Evolutionary conservation across 2,888 invertebrate species (phyloP), one percentile per base, ranked within the genome.

Genomic region (Philopedon plagiatum): DNA sequence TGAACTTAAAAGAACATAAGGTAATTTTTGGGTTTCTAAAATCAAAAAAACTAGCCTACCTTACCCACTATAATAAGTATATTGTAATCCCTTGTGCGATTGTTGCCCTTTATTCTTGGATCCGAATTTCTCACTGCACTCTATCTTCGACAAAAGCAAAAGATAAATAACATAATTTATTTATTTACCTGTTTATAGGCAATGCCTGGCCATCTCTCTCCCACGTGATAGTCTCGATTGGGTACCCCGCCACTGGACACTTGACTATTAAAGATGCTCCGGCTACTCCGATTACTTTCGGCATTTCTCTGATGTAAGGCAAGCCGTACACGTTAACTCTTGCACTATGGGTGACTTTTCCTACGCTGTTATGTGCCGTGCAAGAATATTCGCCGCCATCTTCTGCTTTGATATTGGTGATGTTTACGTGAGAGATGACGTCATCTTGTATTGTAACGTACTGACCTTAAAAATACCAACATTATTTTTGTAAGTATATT

Each of bases 401-500:
- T 87, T 95, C 95, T 78, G 94, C 94, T 80, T 94, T 93, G 74
- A 95, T 92, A 75, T 93, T 91, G 80, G 94, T 94, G 81, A 96
- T 92, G 88, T 96, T 96, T 76, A 96, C 93, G 87, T 96, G 95
- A 82, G 95, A 95, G 85, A 96, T 95, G 75, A 96, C 96, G 85
- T 95, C 95, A 82, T 95, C 96, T 86, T 95, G 95, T 46, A 95
- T 91, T 18, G 95, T 96, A 76, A 96, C 95, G 86, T 96, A 95
- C 85, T 96, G 95, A 41, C 96, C 80, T 80, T 26, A 44, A 57
- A 21, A 46, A 11, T 32, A 11, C 46, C 7, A 26, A 26, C 26
- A 34, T 8, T 11, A 34, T 8, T 8, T 34, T 34, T 34, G 11
- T 2, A 8, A 34, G 26, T 3, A 26, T 26, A 5, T 26, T 26